Base-by-base conservation (phyloP, 2,888 invertebrate genomes). In the Drosophila gaucha region DNA sequence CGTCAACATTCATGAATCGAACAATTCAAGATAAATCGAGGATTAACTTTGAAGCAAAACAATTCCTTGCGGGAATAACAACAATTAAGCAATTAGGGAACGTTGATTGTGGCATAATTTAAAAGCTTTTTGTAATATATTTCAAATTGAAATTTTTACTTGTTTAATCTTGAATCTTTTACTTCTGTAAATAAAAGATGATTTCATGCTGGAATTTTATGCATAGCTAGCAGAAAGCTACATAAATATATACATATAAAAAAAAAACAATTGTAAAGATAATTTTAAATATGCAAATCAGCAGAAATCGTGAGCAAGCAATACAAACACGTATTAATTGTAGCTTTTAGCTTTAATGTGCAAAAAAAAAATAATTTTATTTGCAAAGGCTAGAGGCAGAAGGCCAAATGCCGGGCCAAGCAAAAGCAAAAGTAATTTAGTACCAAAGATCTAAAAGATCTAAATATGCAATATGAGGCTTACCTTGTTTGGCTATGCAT, bases 261-360 rank as follows among this genome's bases (percentile, higher is more conserved):
- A 22, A 41, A 46, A 46, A 50, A 38, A 38, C 55, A 46, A 20
- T 33, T 47, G 36, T 62, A 52, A 30, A 43, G 16, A 60, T 46
- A 9, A 6, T 62, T 49, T 36, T 26, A 51, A 63, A 58, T 58
- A 63, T 79, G 73, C 73, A 79, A 73, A 67, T 76, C 66, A 60
- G 58, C 80, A 68, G 24, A 72, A 67, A 50, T 55, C 51, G 58
- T 63, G 59, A 26, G 31, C 72, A 50, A 46, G 31, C 66, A 43
- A 51, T 20, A 31, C 57, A 60, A 64, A 33, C 55, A 55, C 54
- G 56, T 38, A 67, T 67, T 64, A 67, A 59, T 38, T 75, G 69
- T 60, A 73, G 20, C 22, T 49, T 64, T 58, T 39, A 52, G 20
- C 20, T 26, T 38, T 57, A 46, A 66, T 68, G 57, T 64, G 63